These are phyloP conservation scores for Adoxophyes honmai DNA, from an alignment of 1,140 invertebrate species.

Conservation along the genomic window DNA sequence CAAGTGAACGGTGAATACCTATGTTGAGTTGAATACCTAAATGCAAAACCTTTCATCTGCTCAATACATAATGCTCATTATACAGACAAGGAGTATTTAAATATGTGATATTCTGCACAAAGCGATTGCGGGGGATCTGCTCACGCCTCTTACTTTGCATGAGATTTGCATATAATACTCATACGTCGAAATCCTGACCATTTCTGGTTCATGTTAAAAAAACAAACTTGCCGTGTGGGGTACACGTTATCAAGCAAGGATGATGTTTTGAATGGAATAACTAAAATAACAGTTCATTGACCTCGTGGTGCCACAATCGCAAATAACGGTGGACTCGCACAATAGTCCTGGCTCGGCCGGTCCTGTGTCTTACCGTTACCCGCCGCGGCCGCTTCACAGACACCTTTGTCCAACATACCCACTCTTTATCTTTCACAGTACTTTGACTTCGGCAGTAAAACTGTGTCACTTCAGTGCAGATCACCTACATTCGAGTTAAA, in stretches of 20 bases:
- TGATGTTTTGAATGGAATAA: constrained; percentile 3
- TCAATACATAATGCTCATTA: too few relatives aligned
- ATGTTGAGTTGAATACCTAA: too few relatives aligned
- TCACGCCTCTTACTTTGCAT: constrained; percentile 6
- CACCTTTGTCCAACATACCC: neutral
- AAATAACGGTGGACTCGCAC: constrained; percentile 9
- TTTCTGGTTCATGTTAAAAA: neutral
- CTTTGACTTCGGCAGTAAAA: too few relatives aligned
- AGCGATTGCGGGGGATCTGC: neutral
- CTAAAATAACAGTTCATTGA: neutral
- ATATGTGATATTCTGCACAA: neutral
- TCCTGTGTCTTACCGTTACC: neutral
- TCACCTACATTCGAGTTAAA: too few relatives aligned
- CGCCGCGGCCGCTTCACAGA: neutral
- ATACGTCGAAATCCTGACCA: neutral
- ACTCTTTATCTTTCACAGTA: too few relatives aligned
- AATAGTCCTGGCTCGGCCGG: constrained; percentile 4
- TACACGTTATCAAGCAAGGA: constrained; percentile 1
- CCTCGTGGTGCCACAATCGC: neutral
- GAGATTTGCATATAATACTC: constrained; percentile 10
- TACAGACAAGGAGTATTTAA: neutral
- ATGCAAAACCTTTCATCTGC: too few relatives aligned
- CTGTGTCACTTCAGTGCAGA: too few relatives aligned
- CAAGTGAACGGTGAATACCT: too few relatives aligned
- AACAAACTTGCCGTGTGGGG: constrained; percentile 5